Evolutionary conservation across 1,140 invertebrate genomes (phyloP), one percentile per base, ranked within the genome.

Genomic region (Zaprionus inermis): DNA sequence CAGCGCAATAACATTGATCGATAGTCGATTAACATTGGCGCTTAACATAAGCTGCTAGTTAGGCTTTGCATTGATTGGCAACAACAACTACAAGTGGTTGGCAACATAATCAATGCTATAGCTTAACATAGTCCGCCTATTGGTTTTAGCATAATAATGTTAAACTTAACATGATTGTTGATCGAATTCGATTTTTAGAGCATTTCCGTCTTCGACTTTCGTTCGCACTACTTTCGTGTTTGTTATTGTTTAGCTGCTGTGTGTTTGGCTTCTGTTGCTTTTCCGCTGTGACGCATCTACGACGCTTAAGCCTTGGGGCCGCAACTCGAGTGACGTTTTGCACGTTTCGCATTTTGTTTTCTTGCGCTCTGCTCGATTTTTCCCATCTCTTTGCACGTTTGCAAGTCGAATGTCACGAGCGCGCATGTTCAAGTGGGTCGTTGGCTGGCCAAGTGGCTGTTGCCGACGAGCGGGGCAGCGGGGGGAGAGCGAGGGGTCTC

Each of bases 351-450:
- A 63, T 88, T 79, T 71, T 79, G 82, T 36, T 58, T 66, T 60
- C 65, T 73, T 57, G 57, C 3, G 75, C 60, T 61, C 67, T 72
- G 73, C 79, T 79, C 83, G 54, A 83, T 88, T 89, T 88, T 89
- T 88, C 38, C 84, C 77, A 67, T 76, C 54, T 72, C 79, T 77
- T 88, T 77, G 83, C 83, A 88, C 83, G 83, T 88, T 80, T 78
- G 60, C 83, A 67, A 74, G 77, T 64, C 80, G 84, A 88, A 88
- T 88, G 83, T 89, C 84, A 89, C 83, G 83, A 89, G 83, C 84
- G 80, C 58, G 84, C 84, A 83, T 89, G 84, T 79, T 89, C 79
- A 88, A 88, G 83, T 83, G 84, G 79, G 83, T 86, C 78, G 74
- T 46, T 67, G 61, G 56, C 12, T 34, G 46, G 46, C 30, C 60